These are phyloP conservation scores for Montipora cactus DNA, from an alignment of 64 coral and sea anemone genomes.

Conservation along the genomic window DNA sequence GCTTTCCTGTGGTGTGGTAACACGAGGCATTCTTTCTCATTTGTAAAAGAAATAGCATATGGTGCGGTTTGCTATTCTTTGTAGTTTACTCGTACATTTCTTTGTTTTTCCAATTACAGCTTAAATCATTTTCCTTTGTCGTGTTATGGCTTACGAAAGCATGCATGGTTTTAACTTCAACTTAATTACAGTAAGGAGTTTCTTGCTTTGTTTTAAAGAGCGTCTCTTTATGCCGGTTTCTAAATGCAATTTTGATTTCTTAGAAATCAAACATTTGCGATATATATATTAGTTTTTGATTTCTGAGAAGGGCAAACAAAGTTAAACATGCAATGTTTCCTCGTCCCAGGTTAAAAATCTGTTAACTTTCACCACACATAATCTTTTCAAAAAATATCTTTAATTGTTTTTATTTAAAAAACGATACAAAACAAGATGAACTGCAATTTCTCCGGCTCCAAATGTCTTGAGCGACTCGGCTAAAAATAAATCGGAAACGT, in stretches of 20 bases:
- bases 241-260: constrained; percentile 56
- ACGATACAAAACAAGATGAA: not conserved
- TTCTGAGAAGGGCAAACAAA: constrained; percentile 18
- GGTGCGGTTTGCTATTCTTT: too few species aligned
- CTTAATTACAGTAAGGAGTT: constrained; percentile 4
- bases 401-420: not conserved
- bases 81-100: not conserved
- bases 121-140: constrained; percentile 29
- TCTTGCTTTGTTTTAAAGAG: not conserved
- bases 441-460: not conserved
- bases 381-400: not conserved
- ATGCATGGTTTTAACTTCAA: not conserved
- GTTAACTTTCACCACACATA: not conserved
- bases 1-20: not conserved
- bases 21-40: not conserved
- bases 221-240: constrained; percentile 2
- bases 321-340: constrained; percentile 4
- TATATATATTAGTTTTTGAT: constrained; percentile 45
- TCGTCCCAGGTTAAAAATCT: not conserved
- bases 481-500: not conserved
- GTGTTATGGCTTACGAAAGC: not conserved
- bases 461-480: not conserved
- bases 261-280: constrained; percentile 24
- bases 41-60: not conserved
- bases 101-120: constrained; percentile 12